A percentile compares a stretch with the other conserved stretches of the same genome.
These are phyloP conservation scores for Dendrolimus pini DNA, from an alignment of 2,888 invertebrate genomes.

Conservation along the genomic window DNA sequence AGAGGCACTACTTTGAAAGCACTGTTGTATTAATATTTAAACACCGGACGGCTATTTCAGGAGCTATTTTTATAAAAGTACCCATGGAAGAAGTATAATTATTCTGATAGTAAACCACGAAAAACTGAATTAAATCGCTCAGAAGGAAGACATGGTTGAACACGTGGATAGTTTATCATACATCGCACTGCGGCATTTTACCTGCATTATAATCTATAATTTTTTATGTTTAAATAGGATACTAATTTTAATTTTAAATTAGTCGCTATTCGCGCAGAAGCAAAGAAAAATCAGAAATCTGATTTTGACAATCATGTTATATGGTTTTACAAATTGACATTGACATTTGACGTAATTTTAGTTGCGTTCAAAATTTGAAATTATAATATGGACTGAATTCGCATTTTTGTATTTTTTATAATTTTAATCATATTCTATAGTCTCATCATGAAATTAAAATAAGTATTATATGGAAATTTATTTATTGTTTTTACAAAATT, in stretches of 20 bases:
- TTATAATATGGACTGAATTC: no score
- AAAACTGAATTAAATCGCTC: background rate
- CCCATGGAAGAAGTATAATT: background rate
- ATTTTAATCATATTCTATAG: no score
- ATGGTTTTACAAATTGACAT: no score
- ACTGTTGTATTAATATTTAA: slow-evolving; percentile 1
- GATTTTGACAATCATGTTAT: no score
- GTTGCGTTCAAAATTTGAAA: no score
- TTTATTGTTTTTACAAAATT: no score
- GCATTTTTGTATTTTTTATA: no score
- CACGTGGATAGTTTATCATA: slow-evolving; percentile 32
- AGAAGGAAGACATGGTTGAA: slow-evolving; percentile 17
- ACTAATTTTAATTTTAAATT: slow-evolving; percentile 36
- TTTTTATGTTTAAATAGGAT: slow-evolving; percentile 27
- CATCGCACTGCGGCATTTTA: slow-evolving; percentile 72
- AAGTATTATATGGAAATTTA: no score
- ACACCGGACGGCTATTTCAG: slow-evolving; percentile 7
- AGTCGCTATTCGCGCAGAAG: slow-evolving; percentile 38
- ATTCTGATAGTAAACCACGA: background rate
- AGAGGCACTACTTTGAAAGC: slow-evolving; percentile 6
- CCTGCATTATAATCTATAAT: slow-evolving; percentile 57
- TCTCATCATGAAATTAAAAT: no score
- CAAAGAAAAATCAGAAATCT: slow-evolving; percentile 5
- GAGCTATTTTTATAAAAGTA: background rate
- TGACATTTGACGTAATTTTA: no score